These are phyloP conservation scores for Nannoperca australis DNA, from an alignment of 2,797 vertebrate species.

Conservation along the genomic window DNA sequence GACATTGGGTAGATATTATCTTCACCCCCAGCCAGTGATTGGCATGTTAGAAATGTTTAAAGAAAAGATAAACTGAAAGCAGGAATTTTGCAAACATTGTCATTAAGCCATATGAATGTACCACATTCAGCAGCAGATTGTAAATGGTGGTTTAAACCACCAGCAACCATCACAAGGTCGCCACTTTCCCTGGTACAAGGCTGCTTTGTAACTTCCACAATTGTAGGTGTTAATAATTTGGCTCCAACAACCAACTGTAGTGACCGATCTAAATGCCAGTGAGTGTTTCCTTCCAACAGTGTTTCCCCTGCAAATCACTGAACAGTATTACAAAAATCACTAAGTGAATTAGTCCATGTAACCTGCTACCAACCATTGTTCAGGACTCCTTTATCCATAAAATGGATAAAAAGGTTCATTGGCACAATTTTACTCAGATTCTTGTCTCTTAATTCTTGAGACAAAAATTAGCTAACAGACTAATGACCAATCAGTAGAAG, in stretches of 20 bases:
- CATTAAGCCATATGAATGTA: constrained; percentile 14
- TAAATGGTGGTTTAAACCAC: constrained; percentile 4
- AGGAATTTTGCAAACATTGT: constrained; percentile 14
- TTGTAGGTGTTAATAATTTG: constrained; percentile 8
- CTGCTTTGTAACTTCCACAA: constrained; percentile 1
- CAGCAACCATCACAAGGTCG: neutral
- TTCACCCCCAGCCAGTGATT: neutral
- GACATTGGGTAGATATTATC: constrained; percentile 22
- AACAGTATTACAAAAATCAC: constrained; percentile 1
- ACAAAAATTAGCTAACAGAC: neutral
- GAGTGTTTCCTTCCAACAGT: no score
- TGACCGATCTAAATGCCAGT: neutral
- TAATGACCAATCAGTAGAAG: neutral
- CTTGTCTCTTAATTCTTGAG: neutral
- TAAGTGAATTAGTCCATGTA: neutral
- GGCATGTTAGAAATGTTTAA: constrained; percentile 17
- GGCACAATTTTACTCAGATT: no score
- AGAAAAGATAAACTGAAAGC: constrained; percentile 16
- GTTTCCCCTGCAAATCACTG: neutral
- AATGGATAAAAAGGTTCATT: no score
- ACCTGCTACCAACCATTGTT: neutral
- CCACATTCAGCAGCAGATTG: constrained; percentile 19
- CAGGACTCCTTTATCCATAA: neutral
- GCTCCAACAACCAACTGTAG: neutral
- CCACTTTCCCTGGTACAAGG: neutral